Base-by-base conservation (phyloP, 2,888 invertebrate species). In the Notodonta ziczac region DNA sequence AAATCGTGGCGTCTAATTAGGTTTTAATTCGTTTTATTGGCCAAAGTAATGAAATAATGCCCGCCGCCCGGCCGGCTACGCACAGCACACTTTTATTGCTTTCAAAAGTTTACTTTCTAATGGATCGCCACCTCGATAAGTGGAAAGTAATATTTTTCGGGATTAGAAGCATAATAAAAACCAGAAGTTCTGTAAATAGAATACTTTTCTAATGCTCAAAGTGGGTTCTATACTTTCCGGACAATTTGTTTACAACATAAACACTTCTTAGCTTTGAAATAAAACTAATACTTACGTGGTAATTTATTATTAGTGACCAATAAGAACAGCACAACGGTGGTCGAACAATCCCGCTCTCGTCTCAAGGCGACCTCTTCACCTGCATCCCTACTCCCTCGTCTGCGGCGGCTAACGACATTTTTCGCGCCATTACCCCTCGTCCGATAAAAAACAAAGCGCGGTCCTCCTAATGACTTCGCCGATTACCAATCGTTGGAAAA, bases 11-110 rank as follows among this genome's bases (percentile, higher is more conserved):
- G 86, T 89, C 91, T 92, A 93, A 93, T 93, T 93, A 93, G 91
- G 91, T 90, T 93, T 93, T 93, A 93, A 93, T 93, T 91, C 90
- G 91, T 93, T 91, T 91, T 91, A 93, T 91, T 90, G 87, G 87
- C 82, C 83, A 86, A 84, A 87, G 88, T 86, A 88, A 88, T 87
- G 90, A 86, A 86, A 87, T 88, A 89, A 91, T 85, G 87, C 86
- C 71, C 76, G 78, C 64, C 71, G 66, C 76, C 76, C 75, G 80
- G 74, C 81, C 77, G 72, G 72, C 71, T n/a, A 74, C 65, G 68
- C 82, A 77, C 82, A 78, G 77, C 75, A 74, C 72, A 69, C 74
- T 77, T 80, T 82, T 82, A 82, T 82, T 77, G 72, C 77, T 70
- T 61, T 52, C 62, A 65, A 74, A 77, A 74, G 69, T 77, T 80